Base-by-base conservation (phyloP, 2,797 vertebrate genomes). In the Falco columbarius region DNA sequence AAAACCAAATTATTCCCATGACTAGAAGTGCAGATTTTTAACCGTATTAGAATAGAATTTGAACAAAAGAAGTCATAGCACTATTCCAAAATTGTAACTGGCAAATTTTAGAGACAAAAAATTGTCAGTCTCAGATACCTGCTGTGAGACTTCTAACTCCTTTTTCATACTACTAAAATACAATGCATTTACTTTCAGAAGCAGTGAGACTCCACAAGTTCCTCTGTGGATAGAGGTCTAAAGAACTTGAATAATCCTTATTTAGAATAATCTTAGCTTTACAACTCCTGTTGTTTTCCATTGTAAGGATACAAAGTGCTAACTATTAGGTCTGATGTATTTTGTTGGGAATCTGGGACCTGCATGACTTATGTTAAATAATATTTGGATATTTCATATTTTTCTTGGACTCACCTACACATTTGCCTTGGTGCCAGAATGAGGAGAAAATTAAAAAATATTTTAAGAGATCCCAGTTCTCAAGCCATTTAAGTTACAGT, bases 361-460 rank as follows among this genome's bases (percentile, higher is more conserved):
- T 46, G 12, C 46, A 84, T 74, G 61, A 93, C 62, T 94, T 94
- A 96, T 23, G 54, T 93, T 97, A 96, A 95, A 94, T 95, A 96
- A 96, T 90, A 97, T 97, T 97, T 97, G 75, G 89, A 71, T 94
- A 84, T 93, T 97, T 85, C 72, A 34, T 97, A 73, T 95, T 98
- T 97, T 96, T 95, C 79, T 97, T 97, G 97, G 95, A 96, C 79
- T 95, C 84, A 94, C 68, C 81, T 91, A 84, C 74, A 73, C 36
- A 72, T 91, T 61, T 93, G 71, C 42, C 34, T 83, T 71, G 47
- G 12, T 92, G 93, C 90, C 90, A 97, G 81, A 81, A 95, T 26
- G 34, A 92, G 44, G 77, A 96, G 63, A 79, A 75, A 93, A 90
- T 83, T 40, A 16, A 85, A 83, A 89, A 77, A 58, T 34, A 79